phyloP scores from a whole-genome alignment of 1,140 invertebrate species.

The Drosophila carrolli region DNA sequence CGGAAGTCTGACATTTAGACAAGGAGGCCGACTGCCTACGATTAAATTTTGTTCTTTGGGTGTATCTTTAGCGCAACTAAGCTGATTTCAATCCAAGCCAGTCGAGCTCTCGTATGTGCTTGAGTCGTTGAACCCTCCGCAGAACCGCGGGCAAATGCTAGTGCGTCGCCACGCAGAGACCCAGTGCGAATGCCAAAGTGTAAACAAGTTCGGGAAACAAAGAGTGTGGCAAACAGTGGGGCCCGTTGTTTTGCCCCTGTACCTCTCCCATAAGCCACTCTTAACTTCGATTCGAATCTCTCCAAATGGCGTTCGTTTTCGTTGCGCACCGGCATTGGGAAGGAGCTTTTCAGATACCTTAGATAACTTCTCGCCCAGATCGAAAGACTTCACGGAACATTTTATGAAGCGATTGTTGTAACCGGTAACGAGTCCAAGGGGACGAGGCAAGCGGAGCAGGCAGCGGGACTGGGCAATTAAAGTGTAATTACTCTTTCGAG shows the following conservation, averaged over 20 bases:
- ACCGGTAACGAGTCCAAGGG: background rate
- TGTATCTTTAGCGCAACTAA: conserved; percentile 2
- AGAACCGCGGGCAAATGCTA: conserved; percentile 20
- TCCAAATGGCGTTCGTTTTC: conserved; percentile 39
- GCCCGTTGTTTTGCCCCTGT: conserved; percentile 22
- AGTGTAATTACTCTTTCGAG: conserved; percentile 46
- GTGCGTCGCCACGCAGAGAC: conserved; percentile 38
- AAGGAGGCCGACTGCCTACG: background rate
- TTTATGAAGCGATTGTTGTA: background rate
- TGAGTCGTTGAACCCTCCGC: conserved; percentile 63
- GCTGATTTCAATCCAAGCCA: conserved; percentile 24
- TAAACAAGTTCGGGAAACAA: conserved; percentile 36
- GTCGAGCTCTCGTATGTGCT: conserved; percentile 2
- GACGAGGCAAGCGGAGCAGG: background rate
- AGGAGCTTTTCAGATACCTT: background rate
- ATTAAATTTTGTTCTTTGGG: conserved; percentile 1
- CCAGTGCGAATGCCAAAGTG: conserved; percentile 12
- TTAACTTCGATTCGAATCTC: conserved; percentile 31
- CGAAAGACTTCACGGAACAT: background rate
- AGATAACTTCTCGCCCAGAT: conserved; percentile 3
- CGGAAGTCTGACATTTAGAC: conserved; percentile 38
- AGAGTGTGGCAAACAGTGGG: conserved; percentile 28
- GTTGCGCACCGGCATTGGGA: conserved; percentile 26
- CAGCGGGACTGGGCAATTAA: conserved; percentile 28
- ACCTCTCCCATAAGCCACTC: conserved; percentile 1